Conservation (phyloP, 1,140 invertebrate species). For the Listronotus bonariensis region DNA sequence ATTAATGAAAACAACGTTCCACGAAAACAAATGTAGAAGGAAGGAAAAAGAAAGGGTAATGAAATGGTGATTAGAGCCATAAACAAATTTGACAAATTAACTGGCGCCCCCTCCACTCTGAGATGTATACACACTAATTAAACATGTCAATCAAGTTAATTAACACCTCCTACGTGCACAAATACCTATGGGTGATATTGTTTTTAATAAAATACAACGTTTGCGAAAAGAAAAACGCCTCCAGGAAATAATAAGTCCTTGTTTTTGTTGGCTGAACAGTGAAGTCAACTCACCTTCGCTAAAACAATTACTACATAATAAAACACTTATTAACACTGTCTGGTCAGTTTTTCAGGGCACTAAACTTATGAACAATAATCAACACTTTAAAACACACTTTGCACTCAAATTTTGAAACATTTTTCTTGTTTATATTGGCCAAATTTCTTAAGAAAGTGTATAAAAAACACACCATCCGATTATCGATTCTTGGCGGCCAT, state of each 20-base stretch:
- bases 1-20: slow-evolving; percentile 23
- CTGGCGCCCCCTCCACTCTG: slow-evolving; percentile 36
- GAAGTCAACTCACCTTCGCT: slow-evolving; percentile 25
- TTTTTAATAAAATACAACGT: background rate
- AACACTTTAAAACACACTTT: slow-evolving; percentile 7
- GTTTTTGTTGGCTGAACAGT: background rate
- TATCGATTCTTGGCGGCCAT: slow-evolving; percentile 31
- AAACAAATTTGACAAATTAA: slow-evolving; percentile 45
- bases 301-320: slow-evolving; percentile 30
- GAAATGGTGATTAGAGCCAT: slow-evolving; percentile 34
- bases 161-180: slow-evolving; percentile 30
- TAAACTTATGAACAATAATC: background rate
- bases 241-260: background rate
- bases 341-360: background rate
- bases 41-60: slow-evolving; percentile 29
- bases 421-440: background rate
- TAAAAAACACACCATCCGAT: slow-evolving; percentile 21
- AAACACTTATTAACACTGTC: slow-evolving; percentile 20
- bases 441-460: slow-evolving; percentile 16
- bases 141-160: slow-evolving; percentile 43
- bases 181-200: background rate
- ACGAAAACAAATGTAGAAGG: slow-evolving; percentile 23
- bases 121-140: slow-evolving; percentile 45
- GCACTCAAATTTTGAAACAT: slow-evolving; percentile 14
- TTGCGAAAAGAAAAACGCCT: background rate